Percentiles rank a stretch among this genome's conserved stretches.
phyloP scores from a whole-genome alignment of 2,888 invertebrate genomes.

The Trissolcus japonicus region DNA sequence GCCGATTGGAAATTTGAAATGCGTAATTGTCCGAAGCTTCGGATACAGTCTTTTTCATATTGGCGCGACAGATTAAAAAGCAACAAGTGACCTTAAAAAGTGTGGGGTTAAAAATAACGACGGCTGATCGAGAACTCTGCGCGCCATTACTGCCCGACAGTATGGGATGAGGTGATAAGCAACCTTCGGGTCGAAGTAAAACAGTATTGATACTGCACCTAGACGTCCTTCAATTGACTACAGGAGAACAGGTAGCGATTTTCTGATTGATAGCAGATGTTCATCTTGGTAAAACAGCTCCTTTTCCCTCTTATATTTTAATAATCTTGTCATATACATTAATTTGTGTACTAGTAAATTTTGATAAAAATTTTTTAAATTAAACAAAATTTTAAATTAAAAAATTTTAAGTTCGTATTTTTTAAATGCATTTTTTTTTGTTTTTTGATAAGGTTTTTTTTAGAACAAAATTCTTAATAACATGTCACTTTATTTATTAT shows the following conservation, averaged over 20 bases:
- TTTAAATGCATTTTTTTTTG: too few species aligned
- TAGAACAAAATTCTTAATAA: too few species aligned
- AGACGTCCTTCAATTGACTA: slow-evolving; percentile 54
- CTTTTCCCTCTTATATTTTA: too few species aligned
- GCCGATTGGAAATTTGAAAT: slow-evolving; percentile 60
- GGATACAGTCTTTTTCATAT: slow-evolving; percentile 59
- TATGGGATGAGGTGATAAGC: slow-evolving; percentile 63
- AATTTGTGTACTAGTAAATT: too few species aligned
- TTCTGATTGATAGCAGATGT: slow-evolving; percentile 42
- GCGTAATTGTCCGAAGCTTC: slow-evolving; percentile 59
- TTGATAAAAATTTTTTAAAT: too few species aligned
- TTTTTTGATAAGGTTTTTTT: too few species aligned
- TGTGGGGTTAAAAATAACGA: slow-evolving; percentile 72
- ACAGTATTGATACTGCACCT: slow-evolving; percentile 52
- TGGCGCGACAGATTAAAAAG: slow-evolving; percentile 71
- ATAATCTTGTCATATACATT: too few species aligned
- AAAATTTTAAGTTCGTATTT: too few species aligned
- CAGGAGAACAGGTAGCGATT: slow-evolving; percentile 51
- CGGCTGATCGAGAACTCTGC: slow-evolving; percentile 72
- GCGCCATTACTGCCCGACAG: slow-evolving; percentile 63
- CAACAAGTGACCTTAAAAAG: slow-evolving; percentile 76
- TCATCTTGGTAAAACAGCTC: slow-evolving; percentile 1
- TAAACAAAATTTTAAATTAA: too few species aligned
- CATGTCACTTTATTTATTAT: too few species aligned
- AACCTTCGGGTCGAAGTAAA: slow-evolving; percentile 60